A percentile compares a stretch with the other conserved stretches of the same genome.
These are phyloP conservation scores for Nemotelus nigrinus DNA, from an alignment of 2,888 invertebrate species.

Conservation along the genomic window DNA sequence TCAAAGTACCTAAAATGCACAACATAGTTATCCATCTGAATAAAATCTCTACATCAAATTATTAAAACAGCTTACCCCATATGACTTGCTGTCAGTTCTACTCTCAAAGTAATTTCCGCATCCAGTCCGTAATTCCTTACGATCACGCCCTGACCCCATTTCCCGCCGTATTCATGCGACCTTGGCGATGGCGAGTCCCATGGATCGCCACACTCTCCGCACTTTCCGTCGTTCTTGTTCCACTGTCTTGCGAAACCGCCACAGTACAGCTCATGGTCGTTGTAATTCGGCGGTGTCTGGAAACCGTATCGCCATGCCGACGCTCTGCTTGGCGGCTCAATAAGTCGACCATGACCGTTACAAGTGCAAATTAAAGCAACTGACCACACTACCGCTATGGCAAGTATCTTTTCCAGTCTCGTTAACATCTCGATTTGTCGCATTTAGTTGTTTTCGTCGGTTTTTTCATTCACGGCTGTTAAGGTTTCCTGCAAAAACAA, in stretches of 20 bases:
- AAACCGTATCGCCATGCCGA: constrained; percentile 92
- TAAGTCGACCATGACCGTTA: constrained; percentile 62
- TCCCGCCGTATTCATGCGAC: constrained; percentile 84
- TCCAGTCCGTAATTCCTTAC: constrained; percentile 80
- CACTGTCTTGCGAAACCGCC: constrained; percentile 88
- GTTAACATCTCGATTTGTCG: constrained; percentile 30
- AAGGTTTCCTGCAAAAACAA: background rate
- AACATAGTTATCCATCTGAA: background rate
- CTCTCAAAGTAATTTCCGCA: constrained; percentile 74
- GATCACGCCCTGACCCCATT: constrained; percentile 83
- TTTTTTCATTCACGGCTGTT: background rate
- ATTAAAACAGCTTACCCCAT: constrained; percentile 68
- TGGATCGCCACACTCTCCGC: constrained; percentile 87
- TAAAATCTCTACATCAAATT: background rate
- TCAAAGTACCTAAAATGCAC: constrained; percentile 72
- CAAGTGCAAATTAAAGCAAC: constrained; percentile 46
- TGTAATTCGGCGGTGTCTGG: constrained; percentile 87
- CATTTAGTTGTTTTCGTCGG: background rate
- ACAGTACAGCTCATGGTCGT: constrained; percentile 88
- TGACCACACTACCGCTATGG: constrained; percentile 13
- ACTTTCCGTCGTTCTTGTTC: constrained; percentile 82
- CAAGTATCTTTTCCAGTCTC: constrained; percentile 6
- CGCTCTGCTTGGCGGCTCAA: constrained; percentile 87
- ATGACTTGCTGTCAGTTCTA: constrained; percentile 90
- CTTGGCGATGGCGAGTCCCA: constrained; percentile 79